Conservation (phyloP, 2,888 invertebrate genomes). For the Drosophila recens region DNA sequence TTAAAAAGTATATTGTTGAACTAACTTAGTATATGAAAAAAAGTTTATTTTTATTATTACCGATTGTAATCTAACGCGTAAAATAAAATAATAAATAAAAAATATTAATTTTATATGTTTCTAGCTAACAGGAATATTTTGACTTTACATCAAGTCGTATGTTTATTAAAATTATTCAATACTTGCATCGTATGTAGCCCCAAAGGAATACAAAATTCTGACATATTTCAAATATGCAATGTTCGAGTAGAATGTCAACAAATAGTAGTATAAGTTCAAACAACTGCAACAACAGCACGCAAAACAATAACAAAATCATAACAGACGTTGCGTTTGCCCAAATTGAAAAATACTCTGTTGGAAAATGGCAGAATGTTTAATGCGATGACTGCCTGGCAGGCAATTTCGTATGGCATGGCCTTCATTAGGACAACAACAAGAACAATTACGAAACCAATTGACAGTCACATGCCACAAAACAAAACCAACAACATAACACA, state of each 20-base stretch:
- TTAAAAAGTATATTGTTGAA: too few relatives aligned
- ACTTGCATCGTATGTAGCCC: conserved; percentile 29
- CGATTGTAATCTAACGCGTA: too few relatives aligned
- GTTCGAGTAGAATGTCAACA: conserved; percentile 21
- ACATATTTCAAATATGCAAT: conserved; percentile 43
- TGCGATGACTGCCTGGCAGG: conserved; percentile 41
- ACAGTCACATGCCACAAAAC: conserved; percentile 77
- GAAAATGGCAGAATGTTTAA: conserved; percentile 41
- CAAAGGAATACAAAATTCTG: conserved; percentile 14
- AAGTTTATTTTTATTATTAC: too few relatives aligned
- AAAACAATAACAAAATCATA: conserved; percentile 53
- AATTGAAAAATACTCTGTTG: conserved; percentile 56
- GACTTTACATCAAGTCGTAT: conserved; percentile 23
- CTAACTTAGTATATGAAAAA: too few relatives aligned
- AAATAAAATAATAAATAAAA: background rate
- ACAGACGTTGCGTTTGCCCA: conserved; percentile 36
- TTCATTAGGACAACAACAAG: conserved; percentile 48
- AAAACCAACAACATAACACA: conserved; percentile 53
- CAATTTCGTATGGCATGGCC: conserved; percentile 56
- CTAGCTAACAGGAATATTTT: conserved; percentile 8
- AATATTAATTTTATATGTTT: background rate
- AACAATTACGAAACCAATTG: conserved; percentile 66
- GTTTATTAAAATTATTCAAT: conserved; percentile 37
- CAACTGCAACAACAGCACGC: background rate
- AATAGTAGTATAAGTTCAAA: background rate